These are phyloP conservation scores for Suncus etruscus DNA, from an alignment of 2,113 vertebrate genomes.

Conservation along the genomic window DNA sequence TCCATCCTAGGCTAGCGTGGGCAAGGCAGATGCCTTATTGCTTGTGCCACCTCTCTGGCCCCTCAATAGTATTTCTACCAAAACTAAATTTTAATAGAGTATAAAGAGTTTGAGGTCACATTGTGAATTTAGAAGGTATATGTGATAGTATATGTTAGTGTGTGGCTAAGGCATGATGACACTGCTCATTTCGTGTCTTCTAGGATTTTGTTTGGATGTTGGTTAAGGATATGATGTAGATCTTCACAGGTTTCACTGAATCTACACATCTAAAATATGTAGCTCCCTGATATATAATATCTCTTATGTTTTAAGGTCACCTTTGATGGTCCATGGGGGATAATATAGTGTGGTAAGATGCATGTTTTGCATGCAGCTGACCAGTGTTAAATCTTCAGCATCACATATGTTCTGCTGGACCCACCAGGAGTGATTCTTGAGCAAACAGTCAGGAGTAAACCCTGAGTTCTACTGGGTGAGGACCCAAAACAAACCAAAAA, in stretches of 20 bases:
- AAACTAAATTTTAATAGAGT: not conserved
- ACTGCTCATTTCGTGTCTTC: not conserved
- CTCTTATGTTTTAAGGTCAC: not conserved
- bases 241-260: not conserved
- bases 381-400: not conserved
- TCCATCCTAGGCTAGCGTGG: too few species aligned
- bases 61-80: not conserved
- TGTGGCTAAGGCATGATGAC: not conserved
- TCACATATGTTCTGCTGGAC: too few species aligned
- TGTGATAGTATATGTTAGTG: not conserved
- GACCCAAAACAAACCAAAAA: too few species aligned
- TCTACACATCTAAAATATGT: constrained; percentile 29
- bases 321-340: not conserved
- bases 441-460: too few species aligned
- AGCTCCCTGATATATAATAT: not conserved
- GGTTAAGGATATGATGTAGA: too few species aligned
- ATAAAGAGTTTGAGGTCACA: not conserved
- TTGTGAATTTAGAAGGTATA: not conserved
- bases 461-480: too few species aligned
- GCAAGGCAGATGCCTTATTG: too few species aligned
- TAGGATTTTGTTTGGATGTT: not conserved
- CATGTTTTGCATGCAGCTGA: not conserved
- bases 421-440: too few species aligned
- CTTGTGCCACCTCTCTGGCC: too few species aligned
- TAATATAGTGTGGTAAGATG: too few species aligned